These are phyloP conservation scores for Dysdera silvatica DNA, from an alignment of 1,140 invertebrate genomes.

Conservation along the genomic window DNA sequence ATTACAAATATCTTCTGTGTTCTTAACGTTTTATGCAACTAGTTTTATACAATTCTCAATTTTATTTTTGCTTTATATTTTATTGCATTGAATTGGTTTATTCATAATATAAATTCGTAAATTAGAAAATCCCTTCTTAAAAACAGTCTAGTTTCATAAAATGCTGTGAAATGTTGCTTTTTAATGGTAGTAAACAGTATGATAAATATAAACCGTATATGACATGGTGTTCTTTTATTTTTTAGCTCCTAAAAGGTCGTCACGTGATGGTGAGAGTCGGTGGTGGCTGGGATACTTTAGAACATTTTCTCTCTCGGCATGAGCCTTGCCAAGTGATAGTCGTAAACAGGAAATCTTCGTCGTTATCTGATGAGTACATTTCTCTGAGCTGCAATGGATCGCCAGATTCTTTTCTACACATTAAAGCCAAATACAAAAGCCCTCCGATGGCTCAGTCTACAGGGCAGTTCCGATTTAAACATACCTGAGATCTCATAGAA, in stretches of 20 bases:
- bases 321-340: slow-evolving; percentile 63
- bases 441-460: too few species aligned
- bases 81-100: too few species aligned
- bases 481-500: too few species aligned
- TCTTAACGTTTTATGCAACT: too few species aligned
- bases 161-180: too few species aligned
- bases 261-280: slow-evolving; percentile 92
- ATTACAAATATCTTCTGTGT: too few species aligned
- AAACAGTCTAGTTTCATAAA: too few species aligned
- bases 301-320: slow-evolving; percentile 80
- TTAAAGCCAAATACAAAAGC: slow-evolving; percentile 62
- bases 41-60: too few species aligned
- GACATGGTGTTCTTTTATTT: slow-evolving; percentile 32
- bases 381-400: slow-evolving; percentile 33
- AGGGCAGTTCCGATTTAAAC: too few species aligned
- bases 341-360: slow-evolving; percentile 20
- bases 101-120: too few species aligned
- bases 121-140: too few species aligned
- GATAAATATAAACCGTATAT: not conserved
- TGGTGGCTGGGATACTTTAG: slow-evolving; percentile 83
- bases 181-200: not conserved
- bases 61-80: too few species aligned
- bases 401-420: slow-evolving; percentile 56
- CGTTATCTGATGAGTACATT: slow-evolving; percentile 46
- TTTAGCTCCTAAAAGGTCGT: slow-evolving; percentile 68